phyloP scores from a whole-genome alignment of 2,888 invertebrate species.

The Drosophila gaucha region DNA sequence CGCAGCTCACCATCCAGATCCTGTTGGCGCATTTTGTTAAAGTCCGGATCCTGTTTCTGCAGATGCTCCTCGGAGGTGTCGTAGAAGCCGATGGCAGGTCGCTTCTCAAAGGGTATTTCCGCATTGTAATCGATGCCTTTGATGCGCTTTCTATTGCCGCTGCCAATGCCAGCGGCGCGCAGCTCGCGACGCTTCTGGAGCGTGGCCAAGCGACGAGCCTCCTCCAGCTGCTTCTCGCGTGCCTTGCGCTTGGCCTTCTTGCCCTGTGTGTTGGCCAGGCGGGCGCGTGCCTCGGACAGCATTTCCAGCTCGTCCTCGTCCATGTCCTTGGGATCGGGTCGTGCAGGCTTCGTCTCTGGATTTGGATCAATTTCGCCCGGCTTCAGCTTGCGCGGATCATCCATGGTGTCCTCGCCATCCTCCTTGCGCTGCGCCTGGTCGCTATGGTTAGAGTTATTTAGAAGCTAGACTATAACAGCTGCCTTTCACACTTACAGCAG shows the following conservation, averaged over 20 bases:
- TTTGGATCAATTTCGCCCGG: constrained; percentile 99
- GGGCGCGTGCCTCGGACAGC: constrained; percentile 99
- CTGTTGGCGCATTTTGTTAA: constrained; percentile 94
- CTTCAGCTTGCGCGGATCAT: constrained; percentile 98
- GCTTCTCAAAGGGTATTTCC: constrained; percentile 99
- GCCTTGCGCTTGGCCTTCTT: constrained; percentile 96
- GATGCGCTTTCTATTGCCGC: constrained; percentile 86
- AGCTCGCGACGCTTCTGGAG: constrained; percentile 98
- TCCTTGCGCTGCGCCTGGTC: constrained; percentile 99
- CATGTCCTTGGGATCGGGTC: constrained; percentile 99
- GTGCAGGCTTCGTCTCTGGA: constrained; percentile 99
- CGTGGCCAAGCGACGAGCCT: constrained; percentile 97
- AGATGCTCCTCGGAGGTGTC: constrained; percentile 96
- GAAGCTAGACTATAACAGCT: fast-evolving
- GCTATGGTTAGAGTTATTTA: constrained; percentile 84
- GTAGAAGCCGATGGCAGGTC: constrained; percentile 96
- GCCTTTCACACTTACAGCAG: constrained; percentile 89
- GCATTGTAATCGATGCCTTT: constrained; percentile 98
- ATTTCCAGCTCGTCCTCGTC: constrained; percentile 99
- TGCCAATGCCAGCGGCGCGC: constrained; percentile 96
- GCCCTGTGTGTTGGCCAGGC: constrained; percentile 99
- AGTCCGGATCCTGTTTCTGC: constrained; percentile 95
- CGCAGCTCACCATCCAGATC: constrained; percentile 96
- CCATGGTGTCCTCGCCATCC: constrained; percentile 95
- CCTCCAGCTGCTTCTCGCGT: constrained; percentile 98